Conservation (phyloP, 2,888 invertebrate species). For the Scaptomyza parva region DNA sequence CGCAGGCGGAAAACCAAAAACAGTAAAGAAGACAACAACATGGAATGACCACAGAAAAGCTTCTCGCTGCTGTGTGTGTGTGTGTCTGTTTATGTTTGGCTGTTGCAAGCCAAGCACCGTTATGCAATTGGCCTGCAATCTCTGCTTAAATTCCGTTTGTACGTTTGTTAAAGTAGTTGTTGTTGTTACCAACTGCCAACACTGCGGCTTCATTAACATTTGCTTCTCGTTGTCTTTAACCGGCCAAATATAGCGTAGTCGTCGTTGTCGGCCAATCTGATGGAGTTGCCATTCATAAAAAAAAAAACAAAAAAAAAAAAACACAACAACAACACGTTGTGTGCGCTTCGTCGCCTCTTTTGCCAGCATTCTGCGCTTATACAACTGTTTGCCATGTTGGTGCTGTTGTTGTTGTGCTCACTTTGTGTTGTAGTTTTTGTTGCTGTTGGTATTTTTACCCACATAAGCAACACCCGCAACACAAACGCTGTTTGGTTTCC, state of each 20-base stretch:
- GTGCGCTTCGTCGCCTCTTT: constrained; percentile 18
- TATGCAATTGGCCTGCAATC: constrained; percentile 77
- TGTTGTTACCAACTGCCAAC: constrained; percentile 66
- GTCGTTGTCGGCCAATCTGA: constrained; percentile 41
- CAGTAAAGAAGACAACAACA: constrained; percentile 45
- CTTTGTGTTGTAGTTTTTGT: constrained; percentile 5
- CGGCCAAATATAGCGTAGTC: constrained; percentile 33
- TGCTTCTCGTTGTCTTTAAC: constrained; percentile 49
- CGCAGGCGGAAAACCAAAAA: constrained; percentile 56
- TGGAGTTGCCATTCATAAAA: constrained; percentile 69
- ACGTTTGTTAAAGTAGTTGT: constrained; percentile 42
- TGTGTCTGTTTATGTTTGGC: constrained; percentile 19
- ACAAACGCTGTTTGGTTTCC: constrained; percentile 30
- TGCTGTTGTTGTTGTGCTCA: constrained; percentile 17
- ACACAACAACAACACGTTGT: not conserved
- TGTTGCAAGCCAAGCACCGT: constrained; percentile 64
- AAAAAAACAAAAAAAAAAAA: not conserved
- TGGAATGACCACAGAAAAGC: constrained; percentile 37
- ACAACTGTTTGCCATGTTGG: constrained; percentile 46
- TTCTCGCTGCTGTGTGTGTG: constrained; percentile 16
- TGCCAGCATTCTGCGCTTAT: constrained; percentile 44
- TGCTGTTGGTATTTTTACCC: constrained; percentile 21
- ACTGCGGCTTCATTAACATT: constrained; percentile 37
- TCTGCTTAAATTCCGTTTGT: constrained; percentile 51
- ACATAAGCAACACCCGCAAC: constrained; percentile 56